phyloP scores from a whole-genome alignment of 2,888 invertebrate genomes.

The Epinotia bilunana region DNA sequence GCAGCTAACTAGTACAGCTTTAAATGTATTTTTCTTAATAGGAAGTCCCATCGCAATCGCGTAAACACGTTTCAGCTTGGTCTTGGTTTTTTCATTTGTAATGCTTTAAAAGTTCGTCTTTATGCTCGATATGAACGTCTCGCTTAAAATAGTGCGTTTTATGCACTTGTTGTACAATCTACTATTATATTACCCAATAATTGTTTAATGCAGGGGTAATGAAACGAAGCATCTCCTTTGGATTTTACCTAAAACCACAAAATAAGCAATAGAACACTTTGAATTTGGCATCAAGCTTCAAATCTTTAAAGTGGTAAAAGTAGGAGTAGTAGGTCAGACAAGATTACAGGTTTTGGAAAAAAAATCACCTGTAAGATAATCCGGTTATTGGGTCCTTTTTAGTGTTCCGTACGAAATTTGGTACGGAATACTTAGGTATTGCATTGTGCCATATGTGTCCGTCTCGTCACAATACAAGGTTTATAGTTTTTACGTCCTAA shows the following conservation, averaged over 20 bases:
- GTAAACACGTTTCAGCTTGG: background rate
- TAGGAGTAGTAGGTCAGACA: background rate
- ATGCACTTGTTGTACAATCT: too few relatives aligned
- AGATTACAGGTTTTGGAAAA: background rate
- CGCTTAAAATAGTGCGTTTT: too few relatives aligned
- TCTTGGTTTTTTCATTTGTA: too few relatives aligned
- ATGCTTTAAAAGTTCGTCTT: too few relatives aligned
- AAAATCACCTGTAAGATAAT: background rate
- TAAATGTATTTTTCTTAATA: constrained; percentile 16
- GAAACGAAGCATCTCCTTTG: too few relatives aligned
- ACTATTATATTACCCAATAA: background rate
- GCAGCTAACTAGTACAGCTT: constrained; percentile 54
- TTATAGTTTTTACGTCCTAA: too few relatives aligned
- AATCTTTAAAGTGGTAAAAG: background rate
- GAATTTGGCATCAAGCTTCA: background rate
- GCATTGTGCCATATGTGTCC: too few relatives aligned
- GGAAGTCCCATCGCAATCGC: background rate
- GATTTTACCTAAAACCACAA: background rate
- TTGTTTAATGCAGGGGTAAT: background rate
- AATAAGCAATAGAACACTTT: background rate
- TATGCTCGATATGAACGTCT: too few relatives aligned
- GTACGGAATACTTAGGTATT: too few relatives aligned
- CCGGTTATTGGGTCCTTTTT: background rate
- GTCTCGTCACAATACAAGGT: too few relatives aligned
- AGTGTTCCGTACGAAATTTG: background rate